Percentiles rank a stretch among this genome's conserved stretches.
Evolutionary conservation across 2,888 invertebrate genomes (phyloP).

Genomic region (Phengaris alcon): DNA sequence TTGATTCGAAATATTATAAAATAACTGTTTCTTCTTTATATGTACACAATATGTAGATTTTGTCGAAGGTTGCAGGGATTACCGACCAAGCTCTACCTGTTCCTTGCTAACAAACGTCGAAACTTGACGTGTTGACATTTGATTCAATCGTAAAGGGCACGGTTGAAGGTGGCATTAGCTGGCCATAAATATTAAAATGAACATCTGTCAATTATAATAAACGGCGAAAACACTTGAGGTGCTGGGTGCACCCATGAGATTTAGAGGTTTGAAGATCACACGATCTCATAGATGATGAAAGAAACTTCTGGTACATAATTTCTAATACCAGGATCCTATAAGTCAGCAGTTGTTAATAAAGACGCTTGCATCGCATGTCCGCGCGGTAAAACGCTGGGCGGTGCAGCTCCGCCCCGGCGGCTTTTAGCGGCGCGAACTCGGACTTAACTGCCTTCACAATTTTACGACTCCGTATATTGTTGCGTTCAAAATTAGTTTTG

Average conservation of each 20-base stretch:
- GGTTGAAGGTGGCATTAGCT: constrained; percentile 9
- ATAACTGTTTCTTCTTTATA: not conserved
- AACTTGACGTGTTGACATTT: constrained; percentile 15
- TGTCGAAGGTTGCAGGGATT: not conserved
- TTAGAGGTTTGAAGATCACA: not conserved
- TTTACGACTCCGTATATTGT: constrained; percentile 62
- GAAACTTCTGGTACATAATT: constrained; percentile 36
- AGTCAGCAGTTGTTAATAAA: constrained; percentile 62
- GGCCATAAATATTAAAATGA: not conserved
- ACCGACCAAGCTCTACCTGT: constrained; percentile 7
- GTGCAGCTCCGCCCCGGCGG: constrained; percentile 61
- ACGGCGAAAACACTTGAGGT: not conserved
- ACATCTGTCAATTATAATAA: constrained; percentile 7
- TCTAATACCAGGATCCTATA: constrained; percentile 49
- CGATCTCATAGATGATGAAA: constrained; percentile 12
- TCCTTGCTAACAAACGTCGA: not conserved
- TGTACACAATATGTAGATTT: not conserved
- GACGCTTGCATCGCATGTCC: constrained; percentile 59
- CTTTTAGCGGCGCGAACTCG: constrained; percentile 55
- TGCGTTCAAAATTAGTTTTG: constrained; percentile 57
- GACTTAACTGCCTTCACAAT: constrained; percentile 59
- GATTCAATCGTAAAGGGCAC: constrained; percentile 18
- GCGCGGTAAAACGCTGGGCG: constrained; percentile 65
- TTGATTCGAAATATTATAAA: not conserved
- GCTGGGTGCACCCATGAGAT: not conserved